These are phyloP conservation scores for Saccopteryx leptura DNA, from an alignment of 2,113 vertebrate species.

Conservation along the genomic window DNA sequence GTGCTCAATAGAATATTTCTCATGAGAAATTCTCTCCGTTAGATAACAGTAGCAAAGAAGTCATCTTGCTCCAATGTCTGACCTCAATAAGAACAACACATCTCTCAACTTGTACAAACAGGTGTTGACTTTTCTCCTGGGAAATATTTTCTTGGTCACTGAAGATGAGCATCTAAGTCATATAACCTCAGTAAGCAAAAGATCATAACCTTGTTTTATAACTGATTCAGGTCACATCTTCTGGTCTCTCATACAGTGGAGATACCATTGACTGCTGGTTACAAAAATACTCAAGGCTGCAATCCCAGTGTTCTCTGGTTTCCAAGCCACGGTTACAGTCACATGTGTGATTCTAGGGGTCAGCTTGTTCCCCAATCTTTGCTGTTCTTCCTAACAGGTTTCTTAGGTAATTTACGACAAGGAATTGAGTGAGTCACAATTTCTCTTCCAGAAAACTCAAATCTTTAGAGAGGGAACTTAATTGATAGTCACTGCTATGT, in stretches of 20 bases:
- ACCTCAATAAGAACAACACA: not conserved
- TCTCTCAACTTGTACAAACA: conserved; percentile 16
- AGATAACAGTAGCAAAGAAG: not conserved
- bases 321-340: not conserved
- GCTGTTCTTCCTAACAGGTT: not conserved
- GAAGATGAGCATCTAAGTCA: not conserved
- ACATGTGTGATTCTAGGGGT: not conserved
- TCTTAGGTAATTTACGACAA: not conserved
- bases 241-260: not conserved
- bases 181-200: not conserved
- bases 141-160: conserved; percentile 5
- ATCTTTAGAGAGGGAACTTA: not conserved
- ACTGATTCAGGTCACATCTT: not conserved
- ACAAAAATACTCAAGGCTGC: not conserved
- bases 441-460: conserved; percentile 4
- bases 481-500: not conserved
- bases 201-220: conserved; percentile 8
- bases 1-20: conserved; percentile 49
- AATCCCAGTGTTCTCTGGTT: not conserved
- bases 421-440: not conserved
- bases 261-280: not conserved
- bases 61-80: not conserved
- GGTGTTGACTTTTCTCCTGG: not conserved
- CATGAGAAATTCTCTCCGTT: conserved; percentile 29
- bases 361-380: not conserved